phyloP scores from a whole-genome alignment of 2,888 invertebrate species.

The Phaonia tiefii region DNA sequence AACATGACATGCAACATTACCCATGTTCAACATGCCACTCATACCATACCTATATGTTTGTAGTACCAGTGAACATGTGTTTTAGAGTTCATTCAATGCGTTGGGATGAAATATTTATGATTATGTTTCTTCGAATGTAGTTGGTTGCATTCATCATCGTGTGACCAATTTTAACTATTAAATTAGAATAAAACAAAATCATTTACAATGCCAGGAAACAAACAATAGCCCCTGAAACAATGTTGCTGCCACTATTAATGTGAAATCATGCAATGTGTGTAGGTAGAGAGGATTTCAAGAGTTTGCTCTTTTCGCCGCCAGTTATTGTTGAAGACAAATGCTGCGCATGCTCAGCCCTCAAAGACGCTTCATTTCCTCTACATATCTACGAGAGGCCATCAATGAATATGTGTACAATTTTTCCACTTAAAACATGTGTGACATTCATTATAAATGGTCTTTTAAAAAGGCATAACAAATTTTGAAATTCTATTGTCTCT shows the following conservation, averaged over 20 bases:
- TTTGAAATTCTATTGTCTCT: not conserved
- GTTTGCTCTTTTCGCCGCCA: conserved; percentile 16
- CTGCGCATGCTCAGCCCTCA: conserved; percentile 50
- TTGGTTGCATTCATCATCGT: not conserved
- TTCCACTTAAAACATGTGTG: conserved; percentile 56
- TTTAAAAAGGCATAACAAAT: conserved; percentile 60
- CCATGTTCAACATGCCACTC: not conserved
- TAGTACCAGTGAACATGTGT: not conserved
- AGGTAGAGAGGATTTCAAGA: not conserved
- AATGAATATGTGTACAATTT: not conserved
- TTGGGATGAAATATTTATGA: conserved; percentile 50
- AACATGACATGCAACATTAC: conserved; percentile 60
- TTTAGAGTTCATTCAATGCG: not conserved
- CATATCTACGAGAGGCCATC: conserved; percentile 2
- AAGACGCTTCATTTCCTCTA: conserved; percentile 13
- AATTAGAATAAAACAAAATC: conserved; percentile 43
- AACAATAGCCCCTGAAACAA: conserved; percentile 13
- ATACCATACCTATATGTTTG: not conserved
- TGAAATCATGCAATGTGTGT: conserved; percentile 56
- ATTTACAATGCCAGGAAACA: not conserved
- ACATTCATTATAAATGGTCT: conserved; percentile 60
- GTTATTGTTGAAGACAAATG: not conserved
- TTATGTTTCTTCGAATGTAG: conserved; percentile 28
- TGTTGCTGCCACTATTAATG: conserved; percentile 41
- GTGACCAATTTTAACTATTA: conserved; percentile 39